A percentile compares a stretch with the other conserved stretches of the same genome.
Evolutionary conservation across 2,888 invertebrate species (phyloP).

Genomic region (Copidosoma aretas): DNA sequence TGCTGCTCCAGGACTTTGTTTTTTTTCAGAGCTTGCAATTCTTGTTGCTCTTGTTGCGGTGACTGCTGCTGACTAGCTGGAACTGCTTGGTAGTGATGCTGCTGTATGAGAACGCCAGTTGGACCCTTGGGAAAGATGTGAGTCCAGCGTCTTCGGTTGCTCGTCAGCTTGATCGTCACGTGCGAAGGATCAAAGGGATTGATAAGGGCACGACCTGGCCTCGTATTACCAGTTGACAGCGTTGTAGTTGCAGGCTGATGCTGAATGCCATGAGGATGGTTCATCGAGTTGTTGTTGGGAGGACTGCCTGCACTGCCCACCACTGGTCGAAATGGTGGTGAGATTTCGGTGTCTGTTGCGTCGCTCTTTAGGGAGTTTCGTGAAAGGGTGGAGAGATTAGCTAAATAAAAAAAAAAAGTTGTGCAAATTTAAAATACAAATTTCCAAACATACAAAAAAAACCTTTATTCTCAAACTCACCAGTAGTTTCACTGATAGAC

Average conservation of each 20-base stretch:
- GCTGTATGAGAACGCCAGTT: conserved; percentile 88
- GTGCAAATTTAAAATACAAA: neutral
- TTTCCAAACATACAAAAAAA: neutral
- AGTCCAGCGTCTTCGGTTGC: conserved; percentile 95
- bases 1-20: conserved; percentile 55
- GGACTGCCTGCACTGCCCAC: conserved; percentile 69
- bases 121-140: conserved; percentile 97
- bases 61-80: conserved; percentile 64
- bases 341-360: conserved; percentile 64
- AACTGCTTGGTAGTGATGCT: conserved; percentile 90
- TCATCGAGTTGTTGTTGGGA: conserved; percentile 39
- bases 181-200: conserved; percentile 99
- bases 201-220: conserved; percentile 86
- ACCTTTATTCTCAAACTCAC: conserved; percentile 36
- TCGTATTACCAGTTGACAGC: conserved; percentile 51
- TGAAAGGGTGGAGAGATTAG: conserved; percentile 39
- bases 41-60: neutral
- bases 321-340: conserved; percentile 66
- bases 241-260: neutral
- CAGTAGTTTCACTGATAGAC: conserved; percentile 52
- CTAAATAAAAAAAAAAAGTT: neutral
- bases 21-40: conserved; percentile 44
- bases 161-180: conserved; percentile 93
- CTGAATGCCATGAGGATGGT: conserved; percentile 7
- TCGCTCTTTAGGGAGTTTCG: conserved; percentile 56